A percentile compares a stretch with the other conserved stretches of the same genome.
These are phyloP conservation scores for Novumbra hubbsi DNA, from an alignment of 2,797 vertebrate genomes.

Conservation along the genomic window DNA sequence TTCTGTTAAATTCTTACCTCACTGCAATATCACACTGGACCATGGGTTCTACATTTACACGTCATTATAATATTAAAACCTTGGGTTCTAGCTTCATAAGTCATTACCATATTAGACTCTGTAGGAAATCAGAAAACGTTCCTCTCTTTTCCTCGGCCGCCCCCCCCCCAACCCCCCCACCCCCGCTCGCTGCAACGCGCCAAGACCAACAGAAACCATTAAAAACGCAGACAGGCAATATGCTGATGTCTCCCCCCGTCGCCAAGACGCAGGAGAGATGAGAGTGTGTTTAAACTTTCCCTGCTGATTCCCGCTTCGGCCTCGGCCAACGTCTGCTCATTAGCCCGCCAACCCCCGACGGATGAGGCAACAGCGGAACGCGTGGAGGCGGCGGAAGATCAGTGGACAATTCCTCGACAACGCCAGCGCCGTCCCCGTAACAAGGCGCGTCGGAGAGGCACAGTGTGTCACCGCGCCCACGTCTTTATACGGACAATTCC, in stretches of 20 bases:
- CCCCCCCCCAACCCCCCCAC: too few species aligned
- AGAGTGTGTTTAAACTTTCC: conserved; percentile 58
- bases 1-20: too few species aligned
- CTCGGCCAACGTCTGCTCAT: conserved; percentile 40
- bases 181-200: conserved; percentile 14
- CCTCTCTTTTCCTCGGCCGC: neutral
- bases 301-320: conserved; percentile 46
- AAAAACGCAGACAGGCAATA: conserved; percentile 50
- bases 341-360: conserved; percentile 37
- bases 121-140: neutral
- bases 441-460: conserved; percentile 29
- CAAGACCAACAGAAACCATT: conserved; percentile 38
- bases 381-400: conserved; percentile 24
- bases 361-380: conserved; percentile 32
- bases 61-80: too few species aligned
- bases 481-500: conserved; percentile 37
- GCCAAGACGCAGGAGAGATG: conserved; percentile 24
- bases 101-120: neutral
- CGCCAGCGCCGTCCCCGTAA: conserved; percentile 27
- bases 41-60: too few species aligned
- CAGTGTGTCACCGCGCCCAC: conserved; percentile 10
- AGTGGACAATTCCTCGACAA: conserved; percentile 23
- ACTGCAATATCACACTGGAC: too few species aligned
- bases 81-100: too few species aligned
- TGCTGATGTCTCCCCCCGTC: conserved; percentile 54